Evolutionary conservation across 1,140 invertebrate species (phyloP).

Genomic region (Leptonema lineaticorne): DNA sequence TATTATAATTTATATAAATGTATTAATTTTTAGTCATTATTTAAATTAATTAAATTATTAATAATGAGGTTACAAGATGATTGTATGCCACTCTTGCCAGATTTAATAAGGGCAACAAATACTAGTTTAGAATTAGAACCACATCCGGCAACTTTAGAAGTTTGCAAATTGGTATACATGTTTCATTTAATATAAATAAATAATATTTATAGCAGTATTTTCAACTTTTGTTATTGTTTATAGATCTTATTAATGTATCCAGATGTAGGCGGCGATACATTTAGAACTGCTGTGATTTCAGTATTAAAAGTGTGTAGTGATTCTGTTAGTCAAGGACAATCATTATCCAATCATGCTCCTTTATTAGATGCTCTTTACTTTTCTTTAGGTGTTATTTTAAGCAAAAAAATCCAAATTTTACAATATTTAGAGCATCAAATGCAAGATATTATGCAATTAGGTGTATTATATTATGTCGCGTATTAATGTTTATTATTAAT

Average conservation of each 20-base stretch:
- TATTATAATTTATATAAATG: background rate
- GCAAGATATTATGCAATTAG: constrained; percentile 39
- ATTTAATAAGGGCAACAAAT: constrained; percentile 30
- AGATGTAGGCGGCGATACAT: constrained; percentile 22
- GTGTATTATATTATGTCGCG: constrained; percentile 14
- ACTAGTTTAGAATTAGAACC: constrained; percentile 35
- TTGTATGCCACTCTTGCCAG: constrained; percentile 37
- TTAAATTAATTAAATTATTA: constrained; percentile 35
- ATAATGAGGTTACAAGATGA: constrained; percentile 38
- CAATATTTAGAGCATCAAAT: constrained; percentile 31
- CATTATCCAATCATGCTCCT: constrained; percentile 33
- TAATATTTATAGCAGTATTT: background rate
- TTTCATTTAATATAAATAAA: background rate
- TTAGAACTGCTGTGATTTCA: constrained; percentile 14
- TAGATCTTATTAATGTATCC: constrained; percentile 39
- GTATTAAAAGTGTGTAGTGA: constrained; percentile 29
- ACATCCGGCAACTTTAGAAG: constrained; percentile 32
- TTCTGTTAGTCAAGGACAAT: constrained; percentile 19
- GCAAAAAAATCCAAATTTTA: constrained; percentile 33
- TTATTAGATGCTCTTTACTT: constrained; percentile 32
- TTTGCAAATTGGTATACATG: constrained; percentile 37
- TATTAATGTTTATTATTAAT: constrained; percentile 9
- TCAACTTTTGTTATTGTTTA: constrained; percentile 14
- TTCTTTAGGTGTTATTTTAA: constrained; percentile 20
- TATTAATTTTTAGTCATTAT: constrained; percentile 37